Evolutionary conservation across 1,140 invertebrate genomes (phyloP).

Genomic region (Drusus annulatus): DNA sequence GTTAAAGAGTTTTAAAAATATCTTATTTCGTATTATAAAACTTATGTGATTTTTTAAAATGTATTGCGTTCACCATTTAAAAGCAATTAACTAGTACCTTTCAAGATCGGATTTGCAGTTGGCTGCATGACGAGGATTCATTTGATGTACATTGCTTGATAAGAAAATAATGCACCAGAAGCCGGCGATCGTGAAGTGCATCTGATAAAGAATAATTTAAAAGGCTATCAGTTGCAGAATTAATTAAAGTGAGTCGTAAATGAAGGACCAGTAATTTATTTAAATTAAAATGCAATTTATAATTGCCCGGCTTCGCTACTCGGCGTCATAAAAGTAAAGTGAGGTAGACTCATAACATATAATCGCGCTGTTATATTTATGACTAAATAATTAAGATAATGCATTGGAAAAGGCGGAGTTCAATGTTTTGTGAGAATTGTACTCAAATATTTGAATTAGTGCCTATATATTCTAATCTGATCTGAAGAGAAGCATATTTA

Average conservation of each 20-base stretch:
- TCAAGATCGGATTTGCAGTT: conserved; percentile 1
- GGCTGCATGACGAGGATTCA: conserved; percentile 12
- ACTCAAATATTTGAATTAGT: too few relatives aligned
- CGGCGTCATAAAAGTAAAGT: conserved; percentile 14
- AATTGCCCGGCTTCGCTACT: conserved; percentile 12
- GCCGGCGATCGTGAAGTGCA: background rate
- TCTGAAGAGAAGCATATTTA: too few relatives aligned
- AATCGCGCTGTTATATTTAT: background rate
- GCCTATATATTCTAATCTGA: too few relatives aligned
- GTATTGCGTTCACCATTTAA: too few relatives aligned
- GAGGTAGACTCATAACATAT: background rate
- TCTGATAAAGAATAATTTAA: conserved; percentile 19
- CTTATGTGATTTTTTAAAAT: too few relatives aligned
- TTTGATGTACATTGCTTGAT: conserved; percentile 16
- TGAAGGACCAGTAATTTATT: conserved; percentile 8
- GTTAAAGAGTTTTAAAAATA: too few relatives aligned
- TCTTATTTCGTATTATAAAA: too few relatives aligned
- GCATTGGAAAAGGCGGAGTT: background rate
- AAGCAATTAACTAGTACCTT: conserved; percentile 2
- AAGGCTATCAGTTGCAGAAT: background rate
- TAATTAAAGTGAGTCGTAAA: conserved; percentile 26
- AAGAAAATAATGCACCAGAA: conserved; percentile 29
- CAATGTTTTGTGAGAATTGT: too few relatives aligned
- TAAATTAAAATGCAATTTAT: conserved; percentile 41
- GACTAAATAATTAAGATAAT: conserved; percentile 21